phyloP scores from a whole-genome alignment of 2,113 vertebrate genomes.

The Cnemophilus loriae region DNA sequence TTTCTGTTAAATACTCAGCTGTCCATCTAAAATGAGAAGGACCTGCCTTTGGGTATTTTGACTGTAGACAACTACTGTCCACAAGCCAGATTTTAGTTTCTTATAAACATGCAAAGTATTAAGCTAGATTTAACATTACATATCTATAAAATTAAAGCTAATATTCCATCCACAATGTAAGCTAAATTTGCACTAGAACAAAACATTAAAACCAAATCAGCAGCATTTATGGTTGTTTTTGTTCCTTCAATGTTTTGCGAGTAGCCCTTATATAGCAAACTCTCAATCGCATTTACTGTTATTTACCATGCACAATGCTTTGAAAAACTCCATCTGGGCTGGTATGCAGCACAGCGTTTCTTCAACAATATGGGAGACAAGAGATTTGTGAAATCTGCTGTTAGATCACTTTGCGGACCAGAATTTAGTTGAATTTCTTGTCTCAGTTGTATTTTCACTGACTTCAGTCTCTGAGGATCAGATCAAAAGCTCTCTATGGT shows the following conservation, averaged over 20 bases:
- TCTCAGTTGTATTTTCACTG: background rate
- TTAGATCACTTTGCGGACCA: background rate
- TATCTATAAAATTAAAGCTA: background rate
- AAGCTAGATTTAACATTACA: background rate
- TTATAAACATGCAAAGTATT: background rate
- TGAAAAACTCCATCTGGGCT: background rate
- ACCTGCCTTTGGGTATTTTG: background rate
- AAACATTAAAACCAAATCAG: background rate
- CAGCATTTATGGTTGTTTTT: background rate
- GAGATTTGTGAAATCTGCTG: background rate
- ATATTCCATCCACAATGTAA: background rate
- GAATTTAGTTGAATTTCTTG: background rate
- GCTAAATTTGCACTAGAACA: background rate
- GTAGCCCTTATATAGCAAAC: background rate
- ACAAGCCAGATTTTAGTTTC: background rate
- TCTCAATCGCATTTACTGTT: background rate
- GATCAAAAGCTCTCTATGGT: background rate
- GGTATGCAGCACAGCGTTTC: background rate
- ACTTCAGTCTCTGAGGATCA: background rate
- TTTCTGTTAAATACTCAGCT: background rate
- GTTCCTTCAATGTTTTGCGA: background rate
- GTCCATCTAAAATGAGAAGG: background rate
- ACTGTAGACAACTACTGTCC: background rate
- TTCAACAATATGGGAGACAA: background rate
- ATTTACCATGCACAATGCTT: background rate